A percentile compares a stretch with the other conserved stretches of the same genome.
These are phyloP conservation scores for Meandrina meandrites DNA, from an alignment of 92 coral and sea anemone species.

Conservation along the genomic window DNA sequence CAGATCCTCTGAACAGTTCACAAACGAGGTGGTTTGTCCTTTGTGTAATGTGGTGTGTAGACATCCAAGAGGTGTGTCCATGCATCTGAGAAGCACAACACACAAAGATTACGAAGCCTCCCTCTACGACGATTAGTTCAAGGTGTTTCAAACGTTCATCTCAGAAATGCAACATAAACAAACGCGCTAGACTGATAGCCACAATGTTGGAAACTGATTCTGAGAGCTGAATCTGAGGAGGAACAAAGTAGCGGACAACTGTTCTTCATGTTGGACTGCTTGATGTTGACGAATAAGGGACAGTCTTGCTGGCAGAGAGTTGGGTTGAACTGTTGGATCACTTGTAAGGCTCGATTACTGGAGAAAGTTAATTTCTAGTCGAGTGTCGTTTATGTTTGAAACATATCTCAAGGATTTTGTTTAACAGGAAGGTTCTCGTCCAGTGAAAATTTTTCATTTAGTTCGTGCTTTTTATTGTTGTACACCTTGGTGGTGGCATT, in stretches of 20 bases:
- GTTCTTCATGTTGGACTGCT: background rate
- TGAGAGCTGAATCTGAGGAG: too few species aligned
- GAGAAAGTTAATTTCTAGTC: background rate
- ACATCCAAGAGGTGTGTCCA: conserved; percentile 90
- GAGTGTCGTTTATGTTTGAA: background rate
- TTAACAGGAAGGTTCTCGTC: background rate
- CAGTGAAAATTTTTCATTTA: background rate
- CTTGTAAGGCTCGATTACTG: background rate
- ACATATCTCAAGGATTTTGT: background rate
- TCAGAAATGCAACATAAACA: background rate
- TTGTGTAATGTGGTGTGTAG: conserved; percentile 89
- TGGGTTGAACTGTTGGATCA: background rate
- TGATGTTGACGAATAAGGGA: background rate
- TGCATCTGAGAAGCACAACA: conserved; percentile 77
- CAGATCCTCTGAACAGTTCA: conserved; percentile 88
- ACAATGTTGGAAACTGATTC: conserved; percentile 1
- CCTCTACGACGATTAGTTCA: conserved; percentile 54
- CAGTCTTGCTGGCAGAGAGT: background rate
- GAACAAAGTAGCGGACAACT: background rate
- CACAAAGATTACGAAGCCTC: conserved; percentile 72
- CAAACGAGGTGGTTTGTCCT: conserved; percentile 76
- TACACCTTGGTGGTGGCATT: background rate
- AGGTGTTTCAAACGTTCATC: background rate
- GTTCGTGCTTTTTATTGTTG: background rate
- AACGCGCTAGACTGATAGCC: conserved; percentile 4